A percentile compares a stretch with the other conserved stretches of the same genome.
phyloP scores from a whole-genome alignment of 2,888 invertebrate species.

The Spodoptera exigua region DNA sequence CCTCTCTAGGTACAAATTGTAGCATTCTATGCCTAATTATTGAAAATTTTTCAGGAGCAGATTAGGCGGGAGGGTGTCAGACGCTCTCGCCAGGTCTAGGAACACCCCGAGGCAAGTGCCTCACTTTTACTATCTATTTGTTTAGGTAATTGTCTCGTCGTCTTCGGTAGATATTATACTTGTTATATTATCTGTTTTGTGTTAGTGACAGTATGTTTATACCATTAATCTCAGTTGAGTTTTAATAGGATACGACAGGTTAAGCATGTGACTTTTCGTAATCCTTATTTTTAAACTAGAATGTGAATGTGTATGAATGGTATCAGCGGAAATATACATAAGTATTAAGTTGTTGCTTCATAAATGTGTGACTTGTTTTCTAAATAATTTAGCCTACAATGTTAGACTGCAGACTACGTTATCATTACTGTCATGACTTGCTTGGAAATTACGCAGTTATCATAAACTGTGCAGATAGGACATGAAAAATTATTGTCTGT shows the following conservation, averaged over 20 bases:
- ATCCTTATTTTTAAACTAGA: constrained; percentile 2
- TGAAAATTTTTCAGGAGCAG: constrained; percentile 47
- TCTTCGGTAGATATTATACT: constrained; percentile 23
- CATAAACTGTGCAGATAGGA: neutral
- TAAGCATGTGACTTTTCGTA: constrained; percentile 16
- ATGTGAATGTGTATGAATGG: neutral
- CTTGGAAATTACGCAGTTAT: constrained; percentile 1
- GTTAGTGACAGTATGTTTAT: neutral
- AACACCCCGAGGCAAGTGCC: constrained; percentile 52
- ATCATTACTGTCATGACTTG: constrained; percentile 3
- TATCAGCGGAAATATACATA: neutral
- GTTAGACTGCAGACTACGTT: neutral
- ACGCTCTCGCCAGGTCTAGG: constrained; percentile 53
- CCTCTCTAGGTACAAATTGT: too few species aligned
- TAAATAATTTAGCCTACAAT: too few species aligned
- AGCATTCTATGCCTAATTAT: constrained; percentile 17
- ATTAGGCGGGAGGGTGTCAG: constrained; percentile 30
- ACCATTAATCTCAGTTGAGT: neutral
- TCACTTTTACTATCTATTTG: constrained; percentile 37
- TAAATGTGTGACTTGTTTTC: too few species aligned
- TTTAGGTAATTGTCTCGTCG: constrained; percentile 37
- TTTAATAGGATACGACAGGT: constrained; percentile 3
- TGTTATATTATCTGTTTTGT: constrained; percentile 8
- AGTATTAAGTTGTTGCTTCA: too few species aligned
- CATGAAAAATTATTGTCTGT: neutral